Evolutionary conservation across 2,888 invertebrate species (phyloP).

Genomic region (Gnatocerus cornutus): DNA sequence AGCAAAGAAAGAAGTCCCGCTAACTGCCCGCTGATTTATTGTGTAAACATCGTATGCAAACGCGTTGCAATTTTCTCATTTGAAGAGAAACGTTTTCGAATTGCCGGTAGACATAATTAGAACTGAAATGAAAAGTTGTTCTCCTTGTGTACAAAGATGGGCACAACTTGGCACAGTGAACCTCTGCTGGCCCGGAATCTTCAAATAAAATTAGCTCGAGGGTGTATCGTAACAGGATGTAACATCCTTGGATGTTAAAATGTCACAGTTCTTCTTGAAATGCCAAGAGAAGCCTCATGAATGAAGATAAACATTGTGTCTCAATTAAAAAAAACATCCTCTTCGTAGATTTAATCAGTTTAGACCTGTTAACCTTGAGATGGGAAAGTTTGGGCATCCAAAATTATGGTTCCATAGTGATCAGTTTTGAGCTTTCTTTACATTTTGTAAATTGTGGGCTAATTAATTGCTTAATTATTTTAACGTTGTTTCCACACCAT

Average conservation of each 20-base stretch:
- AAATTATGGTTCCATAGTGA: constrained; percentile 9
- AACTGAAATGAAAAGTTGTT: constrained; percentile 63
- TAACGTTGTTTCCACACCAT: constrained; percentile 21
- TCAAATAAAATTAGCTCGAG: constrained; percentile 8
- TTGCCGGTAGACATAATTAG: constrained; percentile 53
- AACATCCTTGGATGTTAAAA: constrained; percentile 24
- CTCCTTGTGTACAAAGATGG: constrained; percentile 61
- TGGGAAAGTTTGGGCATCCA: constrained; percentile 5
- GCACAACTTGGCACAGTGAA: constrained; percentile 16
- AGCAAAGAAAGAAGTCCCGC: too few species aligned
- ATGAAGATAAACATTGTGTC: constrained; percentile 8
- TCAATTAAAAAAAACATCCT: neutral
- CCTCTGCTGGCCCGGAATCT: constrained; percentile 11
- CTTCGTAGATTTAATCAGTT: neutral
- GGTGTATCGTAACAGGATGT: constrained; percentile 13
- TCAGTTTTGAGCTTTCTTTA: neutral
- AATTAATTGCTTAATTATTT: constrained; percentile 28
- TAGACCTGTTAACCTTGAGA: constrained; percentile 15
- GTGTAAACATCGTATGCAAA: neutral
- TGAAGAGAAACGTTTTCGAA: constrained; percentile 20
- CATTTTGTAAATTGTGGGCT: neutral
- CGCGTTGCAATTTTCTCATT: constrained; percentile 12
- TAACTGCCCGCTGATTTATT: too few species aligned
- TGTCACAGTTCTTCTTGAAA: constrained; percentile 19
- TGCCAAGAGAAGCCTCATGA: constrained; percentile 7